Conservation (phyloP, 2,113 vertebrate genomes). For the Penelope pileata region DNA sequence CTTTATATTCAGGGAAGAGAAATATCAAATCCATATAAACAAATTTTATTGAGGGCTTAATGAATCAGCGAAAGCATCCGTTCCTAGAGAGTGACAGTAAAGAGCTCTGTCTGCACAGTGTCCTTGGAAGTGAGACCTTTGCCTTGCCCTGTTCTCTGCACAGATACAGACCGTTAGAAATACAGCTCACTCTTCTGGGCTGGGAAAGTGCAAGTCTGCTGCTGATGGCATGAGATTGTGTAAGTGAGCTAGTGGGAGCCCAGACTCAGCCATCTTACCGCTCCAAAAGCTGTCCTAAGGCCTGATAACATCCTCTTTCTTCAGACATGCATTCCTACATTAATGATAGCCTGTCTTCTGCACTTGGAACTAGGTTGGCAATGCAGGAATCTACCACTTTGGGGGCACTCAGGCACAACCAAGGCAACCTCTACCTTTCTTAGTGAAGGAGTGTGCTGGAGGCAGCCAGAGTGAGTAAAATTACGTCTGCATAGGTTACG, state of each 20-base stretch:
- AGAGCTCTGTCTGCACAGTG: background rate
- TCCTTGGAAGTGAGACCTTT: slow-evolving; percentile 49
- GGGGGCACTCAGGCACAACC: background rate
- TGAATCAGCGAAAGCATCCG: background rate
- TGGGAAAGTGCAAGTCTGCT: background rate
- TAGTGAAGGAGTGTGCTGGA: background rate
- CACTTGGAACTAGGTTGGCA: background rate
- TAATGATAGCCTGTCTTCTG: background rate
- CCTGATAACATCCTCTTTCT: background rate
- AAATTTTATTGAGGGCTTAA: slow-evolving; percentile 62
- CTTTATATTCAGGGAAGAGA: slow-evolving; percentile 61
- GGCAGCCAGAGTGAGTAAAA: background rate
- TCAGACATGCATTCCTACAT: background rate
- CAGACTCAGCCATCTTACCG: rapidly evolving
- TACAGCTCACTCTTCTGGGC: background rate
- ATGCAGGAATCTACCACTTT: background rate
- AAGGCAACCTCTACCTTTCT: background rate
- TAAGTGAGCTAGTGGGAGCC: background rate
- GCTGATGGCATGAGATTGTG: background rate
- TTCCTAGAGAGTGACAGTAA: slow-evolving; percentile 20
- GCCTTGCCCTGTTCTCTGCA: background rate
- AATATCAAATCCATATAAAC: slow-evolving; percentile 72
- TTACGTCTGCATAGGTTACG: background rate
- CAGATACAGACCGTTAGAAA: background rate
- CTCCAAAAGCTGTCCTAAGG: background rate